These are phyloP conservation scores for Gyps fulvus DNA, from an alignment of 2,113 vertebrate genomes.

Conservation along the genomic window DNA sequence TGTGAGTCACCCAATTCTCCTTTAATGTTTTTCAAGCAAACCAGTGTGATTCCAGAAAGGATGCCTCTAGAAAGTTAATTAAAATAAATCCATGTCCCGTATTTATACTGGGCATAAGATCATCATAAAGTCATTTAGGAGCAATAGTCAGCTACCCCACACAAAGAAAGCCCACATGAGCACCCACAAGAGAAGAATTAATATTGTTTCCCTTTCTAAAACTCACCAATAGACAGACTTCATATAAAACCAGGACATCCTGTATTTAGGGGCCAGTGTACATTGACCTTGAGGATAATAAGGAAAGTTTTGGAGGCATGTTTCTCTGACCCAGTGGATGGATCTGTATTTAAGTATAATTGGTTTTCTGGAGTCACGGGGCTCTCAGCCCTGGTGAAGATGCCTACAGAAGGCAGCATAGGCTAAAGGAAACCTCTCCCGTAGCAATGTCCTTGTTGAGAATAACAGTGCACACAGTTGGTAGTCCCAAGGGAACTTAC, in stretches of 20 bases:
- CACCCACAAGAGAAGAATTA: neutral
- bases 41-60: neutral
- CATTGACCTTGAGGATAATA: neutral
- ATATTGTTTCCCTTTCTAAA: neutral
- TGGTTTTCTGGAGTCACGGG: neutral
- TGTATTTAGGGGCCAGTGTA: neutral
- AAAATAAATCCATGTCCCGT: neutral
- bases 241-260: neutral
- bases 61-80: neutral
- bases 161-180: neutral
- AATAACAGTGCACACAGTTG: accelerated
- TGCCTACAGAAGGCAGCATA: neutral
- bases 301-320: neutral
- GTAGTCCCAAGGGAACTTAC: neutral
- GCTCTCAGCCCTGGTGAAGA: neutral
- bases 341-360: neutral
- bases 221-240: neutral
- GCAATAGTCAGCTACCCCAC: neutral
- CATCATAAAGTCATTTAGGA: neutral
- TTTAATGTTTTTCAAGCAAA: neutral
- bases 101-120: neutral
- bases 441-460: neutral
- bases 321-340: neutral
- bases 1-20: neutral
- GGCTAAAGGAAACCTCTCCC: neutral